Percentiles rank a stretch among this genome's conserved stretches.
These are phyloP conservation scores for Ormyrus pomaceus DNA, from an alignment of 2,888 invertebrate species.

Conservation along the genomic window DNA sequence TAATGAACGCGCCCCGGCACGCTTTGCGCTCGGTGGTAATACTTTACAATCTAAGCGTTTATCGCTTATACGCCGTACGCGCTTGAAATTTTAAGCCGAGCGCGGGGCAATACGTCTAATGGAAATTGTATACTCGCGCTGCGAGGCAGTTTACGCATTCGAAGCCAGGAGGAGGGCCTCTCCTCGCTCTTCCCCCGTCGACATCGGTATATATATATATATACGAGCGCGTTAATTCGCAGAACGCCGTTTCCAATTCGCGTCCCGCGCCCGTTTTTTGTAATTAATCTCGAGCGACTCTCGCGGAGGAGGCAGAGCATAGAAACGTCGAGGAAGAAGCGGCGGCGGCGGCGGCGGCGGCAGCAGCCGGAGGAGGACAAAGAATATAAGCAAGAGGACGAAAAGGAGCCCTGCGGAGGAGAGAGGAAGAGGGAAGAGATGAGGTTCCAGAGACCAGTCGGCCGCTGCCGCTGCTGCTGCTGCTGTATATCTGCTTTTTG, in stretches of 20 bases:
- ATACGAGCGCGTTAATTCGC: constrained; percentile 61
- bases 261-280: constrained; percentile 71
- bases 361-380: background rate
- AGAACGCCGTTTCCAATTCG: constrained; percentile 71
- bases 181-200: too few species aligned
- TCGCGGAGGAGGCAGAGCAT: constrained; percentile 58
- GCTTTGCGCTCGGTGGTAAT: too few species aligned
- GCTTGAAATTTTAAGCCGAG: too few species aligned
- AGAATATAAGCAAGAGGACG: background rate
- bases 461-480: constrained; percentile 46
- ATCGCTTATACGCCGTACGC: too few species aligned
- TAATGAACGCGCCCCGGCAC: too few species aligned
- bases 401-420: constrained; percentile 38
- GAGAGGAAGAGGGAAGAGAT: constrained; percentile 48
- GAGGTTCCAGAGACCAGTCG: constrained; percentile 67
- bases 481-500: constrained; percentile 74
- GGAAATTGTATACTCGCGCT: too few species aligned
- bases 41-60: too few species aligned
- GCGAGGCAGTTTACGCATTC: too few species aligned
- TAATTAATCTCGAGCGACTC: constrained; percentile 72
- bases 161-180: too few species aligned
- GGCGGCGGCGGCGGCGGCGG: background rate
- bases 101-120: too few species aligned
- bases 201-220: too few species aligned
- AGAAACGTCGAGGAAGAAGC: constrained; percentile 9